These are phyloP conservation scores for Hydropsyche betteni DNA, from an alignment of 2,888 invertebrate species.

Conservation along the genomic window DNA sequence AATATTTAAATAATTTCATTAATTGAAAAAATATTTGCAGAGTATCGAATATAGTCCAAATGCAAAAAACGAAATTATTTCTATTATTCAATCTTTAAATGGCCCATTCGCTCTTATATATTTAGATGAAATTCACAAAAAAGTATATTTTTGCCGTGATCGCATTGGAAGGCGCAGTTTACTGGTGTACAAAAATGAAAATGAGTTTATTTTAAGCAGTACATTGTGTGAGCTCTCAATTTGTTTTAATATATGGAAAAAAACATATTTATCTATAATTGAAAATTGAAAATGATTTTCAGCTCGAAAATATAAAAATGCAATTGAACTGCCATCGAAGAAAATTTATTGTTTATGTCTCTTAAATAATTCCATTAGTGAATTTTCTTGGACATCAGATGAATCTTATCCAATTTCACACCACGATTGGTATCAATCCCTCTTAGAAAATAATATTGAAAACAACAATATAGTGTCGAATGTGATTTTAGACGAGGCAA, in stretches of 20 bases:
- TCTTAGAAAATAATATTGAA: background rate
- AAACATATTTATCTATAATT: constrained; percentile 22
- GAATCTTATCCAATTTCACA: constrained; percentile 52
- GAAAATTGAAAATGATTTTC: constrained; percentile 54
- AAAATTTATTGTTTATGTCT: constrained; percentile 68
- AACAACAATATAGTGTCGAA: constrained; percentile 26
- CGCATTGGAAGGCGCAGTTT: constrained; percentile 86
- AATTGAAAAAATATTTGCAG: constrained; percentile 49
- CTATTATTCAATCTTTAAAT: constrained; percentile 68
- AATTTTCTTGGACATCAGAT: constrained; percentile 57
- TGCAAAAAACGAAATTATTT: constrained; percentile 57
- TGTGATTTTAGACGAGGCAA: constrained; percentile 30
- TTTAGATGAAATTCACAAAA: constrained; percentile 67
- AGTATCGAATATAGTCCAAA: constrained; percentile 36
- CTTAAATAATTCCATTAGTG: constrained; percentile 55
- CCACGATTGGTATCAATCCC: constrained; percentile 39
- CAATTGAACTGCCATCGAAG: constrained; percentile 72
- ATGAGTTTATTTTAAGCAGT: constrained; percentile 64
- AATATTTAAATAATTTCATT: background rate
- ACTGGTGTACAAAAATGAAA: constrained; percentile 66
- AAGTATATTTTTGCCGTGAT: constrained; percentile 86
- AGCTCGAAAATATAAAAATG: constrained; percentile 59
- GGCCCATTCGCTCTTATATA: constrained; percentile 90
- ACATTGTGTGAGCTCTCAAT: constrained; percentile 60
- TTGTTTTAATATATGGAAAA: constrained; percentile 17